A percentile compares a stretch with the other conserved stretches of the same genome.
Conservation (phyloP, 2,888 invertebrate species). For the Agrenia bidenticulata region DNA sequence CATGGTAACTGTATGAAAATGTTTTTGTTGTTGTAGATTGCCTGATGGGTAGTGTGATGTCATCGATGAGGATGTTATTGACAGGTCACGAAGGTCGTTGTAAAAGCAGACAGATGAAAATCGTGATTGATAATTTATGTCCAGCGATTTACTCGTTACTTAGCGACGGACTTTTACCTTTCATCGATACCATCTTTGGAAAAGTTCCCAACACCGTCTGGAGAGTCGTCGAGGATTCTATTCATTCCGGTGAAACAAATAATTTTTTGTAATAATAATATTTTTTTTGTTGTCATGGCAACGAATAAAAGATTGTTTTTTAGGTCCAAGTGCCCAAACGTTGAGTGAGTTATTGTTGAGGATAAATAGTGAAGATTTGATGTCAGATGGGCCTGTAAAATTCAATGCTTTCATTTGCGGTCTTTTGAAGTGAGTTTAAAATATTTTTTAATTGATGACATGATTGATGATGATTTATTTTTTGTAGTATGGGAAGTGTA, state of each 20-base stretch:
- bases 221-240: constrained; percentile 85
- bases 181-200: constrained; percentile 79
- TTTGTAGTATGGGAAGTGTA: constrained; percentile 71
- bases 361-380: constrained; percentile 77
- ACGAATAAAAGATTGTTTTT: too few relatives aligned
- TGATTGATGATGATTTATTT: constrained; percentile 17
- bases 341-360: constrained; percentile 79
- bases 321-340: constrained; percentile 77
- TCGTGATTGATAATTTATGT: constrained; percentile 74
- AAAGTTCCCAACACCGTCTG: constrained; percentile 83
- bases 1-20: too few relatives aligned
- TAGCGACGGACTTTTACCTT: constrained; percentile 79
- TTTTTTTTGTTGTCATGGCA: too few relatives aligned
- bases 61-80: too few relatives aligned
- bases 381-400: constrained; percentile 79
- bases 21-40: too few relatives aligned
- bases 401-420: constrained; percentile 88
- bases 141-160: constrained; percentile 81
- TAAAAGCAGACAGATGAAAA: constrained; percentile 69
- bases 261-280: constrained; percentile 6
- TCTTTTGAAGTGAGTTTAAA: constrained; percentile 71
- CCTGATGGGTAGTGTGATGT: too few relatives aligned
- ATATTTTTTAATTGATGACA: background rate
- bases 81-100: too few relatives aligned
- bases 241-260: constrained; percentile 69